Evolutionary conservation across 2,113 vertebrate genomes (phyloP).

Genomic region (Actinemys pallida): DNA sequence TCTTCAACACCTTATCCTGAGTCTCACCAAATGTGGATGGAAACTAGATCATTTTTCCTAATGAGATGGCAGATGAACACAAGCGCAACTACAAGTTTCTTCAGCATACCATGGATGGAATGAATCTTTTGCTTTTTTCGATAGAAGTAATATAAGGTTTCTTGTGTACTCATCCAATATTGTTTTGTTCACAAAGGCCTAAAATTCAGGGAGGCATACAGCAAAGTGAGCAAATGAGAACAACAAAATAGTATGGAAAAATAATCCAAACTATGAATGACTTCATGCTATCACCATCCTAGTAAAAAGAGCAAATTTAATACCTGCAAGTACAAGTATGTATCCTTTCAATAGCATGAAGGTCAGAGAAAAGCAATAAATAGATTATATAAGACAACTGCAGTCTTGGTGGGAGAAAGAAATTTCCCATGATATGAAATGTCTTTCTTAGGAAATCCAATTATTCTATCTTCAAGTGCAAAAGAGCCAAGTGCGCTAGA

Average conservation of each 20-base stretch:
- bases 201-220: background rate
- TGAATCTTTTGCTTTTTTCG: background rate
- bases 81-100: background rate
- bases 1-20: background rate
- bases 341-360: background rate
- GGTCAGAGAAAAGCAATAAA: background rate
- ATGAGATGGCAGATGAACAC: background rate
- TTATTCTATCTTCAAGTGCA: slow-evolving; percentile 46
- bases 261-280: background rate
- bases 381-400: background rate
- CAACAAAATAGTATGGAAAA: background rate
- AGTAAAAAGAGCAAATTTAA: background rate
- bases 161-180: background rate
- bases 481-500: slow-evolving; percentile 24
- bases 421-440: slow-evolving; percentile 5
- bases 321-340: background rate
- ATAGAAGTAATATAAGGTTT: background rate
- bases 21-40: background rate
- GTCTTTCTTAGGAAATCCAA: slow-evolving; percentile 61
- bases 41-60: background rate
- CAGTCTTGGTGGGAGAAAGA: background rate
- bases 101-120: background rate
- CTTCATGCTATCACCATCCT: background rate
- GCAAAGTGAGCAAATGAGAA: background rate
- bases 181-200: background rate